These are phyloP conservation scores for Meganola albula DNA, from an alignment of 2,888 invertebrate species.

Conservation along the genomic window DNA sequence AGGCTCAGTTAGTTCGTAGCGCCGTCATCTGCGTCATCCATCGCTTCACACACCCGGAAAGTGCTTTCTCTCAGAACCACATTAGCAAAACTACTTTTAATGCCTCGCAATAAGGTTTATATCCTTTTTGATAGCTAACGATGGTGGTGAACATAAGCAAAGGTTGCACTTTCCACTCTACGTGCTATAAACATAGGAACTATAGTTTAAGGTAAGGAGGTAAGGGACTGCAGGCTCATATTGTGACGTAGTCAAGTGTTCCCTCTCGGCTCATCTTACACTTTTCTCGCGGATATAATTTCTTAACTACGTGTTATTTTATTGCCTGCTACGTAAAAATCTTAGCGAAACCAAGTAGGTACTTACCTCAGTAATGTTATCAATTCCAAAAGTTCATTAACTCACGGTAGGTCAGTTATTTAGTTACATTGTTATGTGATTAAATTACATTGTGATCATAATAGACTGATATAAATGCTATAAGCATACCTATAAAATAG, in stretches of 20 bases:
- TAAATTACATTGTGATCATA: too few relatives aligned
- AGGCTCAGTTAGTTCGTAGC: constrained; percentile 35
- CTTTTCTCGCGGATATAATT: constrained; percentile 66
- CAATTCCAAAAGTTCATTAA: constrained; percentile 2
- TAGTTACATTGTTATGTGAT: too few relatives aligned
- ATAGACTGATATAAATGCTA: too few relatives aligned
- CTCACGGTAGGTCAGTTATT: neutral
- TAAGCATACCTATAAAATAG: too few relatives aligned
- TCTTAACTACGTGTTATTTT: constrained; percentile 52
- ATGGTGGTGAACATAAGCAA: constrained; percentile 14
- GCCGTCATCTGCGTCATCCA: constrained; percentile 71
- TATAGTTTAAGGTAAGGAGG: too few relatives aligned
- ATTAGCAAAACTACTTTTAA: constrained; percentile 44
- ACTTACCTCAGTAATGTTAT: constrained; percentile 14
- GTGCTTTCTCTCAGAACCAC: constrained; percentile 66
- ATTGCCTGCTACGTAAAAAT: constrained; percentile 37
- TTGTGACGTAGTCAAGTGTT: constrained; percentile 52
- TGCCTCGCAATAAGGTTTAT: constrained; percentile 43
- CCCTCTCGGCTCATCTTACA: constrained; percentile 53
- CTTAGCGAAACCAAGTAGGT: constrained; percentile 44
- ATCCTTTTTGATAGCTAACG: constrained; percentile 8
- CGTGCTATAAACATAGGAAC: constrained; percentile 31
- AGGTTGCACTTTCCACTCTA: constrained; percentile 45
- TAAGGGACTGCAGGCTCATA: constrained; percentile 24
- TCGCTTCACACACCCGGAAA: constrained; percentile 63